These are phyloP conservation scores for Anagyrus pseudococci DNA, from an alignment of 2,888 invertebrate species.

Conservation along the genomic window DNA sequence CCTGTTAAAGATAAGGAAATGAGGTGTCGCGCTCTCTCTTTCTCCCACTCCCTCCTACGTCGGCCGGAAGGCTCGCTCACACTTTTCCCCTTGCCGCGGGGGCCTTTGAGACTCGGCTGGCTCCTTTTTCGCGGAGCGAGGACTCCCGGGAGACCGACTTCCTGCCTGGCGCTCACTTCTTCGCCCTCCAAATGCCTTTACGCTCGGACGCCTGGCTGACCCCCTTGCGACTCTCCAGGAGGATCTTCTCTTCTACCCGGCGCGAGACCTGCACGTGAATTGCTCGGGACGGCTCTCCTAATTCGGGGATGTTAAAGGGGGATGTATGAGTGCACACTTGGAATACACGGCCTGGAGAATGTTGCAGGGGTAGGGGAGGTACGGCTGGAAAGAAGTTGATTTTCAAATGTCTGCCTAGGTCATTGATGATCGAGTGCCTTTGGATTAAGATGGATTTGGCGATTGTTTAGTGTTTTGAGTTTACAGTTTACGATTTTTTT, in stretches of 20 bases:
- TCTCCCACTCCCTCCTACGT: conserved; percentile 7
- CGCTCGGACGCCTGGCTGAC: conserved; percentile 56
- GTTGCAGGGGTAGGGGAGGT: too few species aligned
- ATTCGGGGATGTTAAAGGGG: too few species aligned
- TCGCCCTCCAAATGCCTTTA: conserved; percentile 56
- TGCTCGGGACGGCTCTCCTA: too few species aligned
- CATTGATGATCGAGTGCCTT: too few species aligned
- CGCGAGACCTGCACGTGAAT: conserved; percentile 34
- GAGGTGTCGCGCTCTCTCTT: conserved; percentile 56
- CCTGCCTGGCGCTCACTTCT: neutral
- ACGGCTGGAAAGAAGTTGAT: too few species aligned
- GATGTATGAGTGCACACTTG: too few species aligned
- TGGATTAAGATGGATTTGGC: too few species aligned
- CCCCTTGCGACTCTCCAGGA: too few species aligned
- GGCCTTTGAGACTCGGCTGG: conserved; percentile 33
- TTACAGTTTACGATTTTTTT: too few species aligned
- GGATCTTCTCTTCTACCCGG: conserved; percentile 11
- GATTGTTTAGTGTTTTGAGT: too few species aligned
- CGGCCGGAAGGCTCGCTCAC: conserved; percentile 33
- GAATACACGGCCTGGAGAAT: too few species aligned
- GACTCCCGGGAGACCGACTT: conserved; percentile 25
- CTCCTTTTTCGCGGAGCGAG: conserved; percentile 32
- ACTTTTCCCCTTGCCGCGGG: conserved; percentile 25
- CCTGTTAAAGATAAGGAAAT: conserved; percentile 63
- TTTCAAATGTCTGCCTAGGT: too few species aligned